Conservation (phyloP, 2,113 vertebrate genomes). For the Otis tarda region DNA sequence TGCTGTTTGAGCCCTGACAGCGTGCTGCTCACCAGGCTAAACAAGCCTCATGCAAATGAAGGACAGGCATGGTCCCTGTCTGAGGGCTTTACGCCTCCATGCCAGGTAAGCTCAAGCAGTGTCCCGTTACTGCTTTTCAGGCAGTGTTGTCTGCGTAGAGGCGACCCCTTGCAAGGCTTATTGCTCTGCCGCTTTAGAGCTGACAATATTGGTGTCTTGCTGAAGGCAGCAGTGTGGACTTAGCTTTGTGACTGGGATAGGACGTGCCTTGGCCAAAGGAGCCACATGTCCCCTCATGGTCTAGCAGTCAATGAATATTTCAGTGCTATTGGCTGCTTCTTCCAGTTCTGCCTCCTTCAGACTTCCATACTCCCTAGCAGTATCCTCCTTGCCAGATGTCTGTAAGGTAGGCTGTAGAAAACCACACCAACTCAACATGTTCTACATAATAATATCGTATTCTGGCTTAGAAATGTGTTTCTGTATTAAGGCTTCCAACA, state of each 20-base stretch:
- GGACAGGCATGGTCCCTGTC: accelerated
- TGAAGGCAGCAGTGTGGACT: background rate
- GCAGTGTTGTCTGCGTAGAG: background rate
- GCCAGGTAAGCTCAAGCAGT: background rate
- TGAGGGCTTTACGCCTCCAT: accelerated
- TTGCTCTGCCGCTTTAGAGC: background rate
- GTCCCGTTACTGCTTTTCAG: background rate
- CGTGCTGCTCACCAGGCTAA: background rate
- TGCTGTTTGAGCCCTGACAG: background rate
- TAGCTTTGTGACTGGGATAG: background rate
- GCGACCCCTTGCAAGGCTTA: background rate
- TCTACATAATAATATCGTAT: background rate
- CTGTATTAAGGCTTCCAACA: background rate
- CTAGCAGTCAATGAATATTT: background rate
- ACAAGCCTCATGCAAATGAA: background rate
- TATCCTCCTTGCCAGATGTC: background rate
- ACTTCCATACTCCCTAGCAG: background rate
- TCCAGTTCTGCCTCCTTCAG: background rate
- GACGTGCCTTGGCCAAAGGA: background rate
- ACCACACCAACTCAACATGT: background rate
- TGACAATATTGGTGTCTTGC: background rate
- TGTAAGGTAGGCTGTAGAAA: conserved; percentile 27
- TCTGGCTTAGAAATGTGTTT: conserved; percentile 15
- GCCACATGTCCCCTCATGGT: background rate
- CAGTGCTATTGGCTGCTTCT: background rate